Conservation (phyloP, 2,113 vertebrate genomes). For the Girardinichthys multiradiatus region DNA sequence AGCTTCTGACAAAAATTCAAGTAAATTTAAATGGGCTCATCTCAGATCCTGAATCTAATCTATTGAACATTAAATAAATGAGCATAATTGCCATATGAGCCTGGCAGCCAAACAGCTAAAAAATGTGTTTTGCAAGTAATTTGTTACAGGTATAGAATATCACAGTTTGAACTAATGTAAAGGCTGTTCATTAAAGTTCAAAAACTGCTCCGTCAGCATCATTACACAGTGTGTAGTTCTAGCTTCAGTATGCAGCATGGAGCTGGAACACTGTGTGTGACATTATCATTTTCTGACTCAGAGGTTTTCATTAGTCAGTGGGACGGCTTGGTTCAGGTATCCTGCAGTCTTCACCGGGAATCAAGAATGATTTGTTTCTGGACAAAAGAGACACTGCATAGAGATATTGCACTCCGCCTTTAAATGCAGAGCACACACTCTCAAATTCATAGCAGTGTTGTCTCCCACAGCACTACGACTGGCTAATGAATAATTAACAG, state of each 20-base stretch:
- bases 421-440: slow-evolving; percentile 16
- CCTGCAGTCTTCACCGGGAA: background rate
- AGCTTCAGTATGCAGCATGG: background rate
- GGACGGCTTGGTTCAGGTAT: slow-evolving; percentile 10
- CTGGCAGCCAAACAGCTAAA: background rate
- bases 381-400: slow-evolving; percentile 29
- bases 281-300: slow-evolving; percentile 18
- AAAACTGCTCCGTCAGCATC: slow-evolving; percentile 19
- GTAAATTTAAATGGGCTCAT: too few relatives aligned
- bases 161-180: background rate
- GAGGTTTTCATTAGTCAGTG: background rate
- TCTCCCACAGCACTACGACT: slow-evolving; percentile 40
- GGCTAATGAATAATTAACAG: slow-evolving; percentile 61
- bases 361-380: slow-evolving; percentile 45
- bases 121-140: background rate
- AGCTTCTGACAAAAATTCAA: too few relatives aligned
- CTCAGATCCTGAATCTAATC: background rate
- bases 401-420: slow-evolving; percentile 20
- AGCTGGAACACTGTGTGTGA: background rate
- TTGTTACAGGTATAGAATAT: background rate
- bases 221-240: slow-evolving; percentile 14
- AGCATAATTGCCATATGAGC: background rate
- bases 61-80: background rate
- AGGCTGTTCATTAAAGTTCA: slow-evolving; percentile 7
- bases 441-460: slow-evolving; percentile 37